phyloP scores from a whole-genome alignment of 2,113 vertebrate species.

The Agapornis roseicollis region DNA sequence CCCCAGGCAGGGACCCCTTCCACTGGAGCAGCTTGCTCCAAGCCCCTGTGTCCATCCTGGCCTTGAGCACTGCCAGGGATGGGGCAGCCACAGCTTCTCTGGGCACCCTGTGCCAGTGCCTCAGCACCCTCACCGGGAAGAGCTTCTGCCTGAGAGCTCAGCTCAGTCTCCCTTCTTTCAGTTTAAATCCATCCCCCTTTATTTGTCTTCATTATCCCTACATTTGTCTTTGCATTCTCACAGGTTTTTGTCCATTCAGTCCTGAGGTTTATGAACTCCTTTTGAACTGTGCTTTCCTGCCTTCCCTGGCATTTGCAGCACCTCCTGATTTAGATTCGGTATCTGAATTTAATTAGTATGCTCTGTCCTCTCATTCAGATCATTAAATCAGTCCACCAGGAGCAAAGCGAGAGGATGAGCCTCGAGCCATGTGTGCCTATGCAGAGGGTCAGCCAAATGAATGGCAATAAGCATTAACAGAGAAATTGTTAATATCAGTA shows the following conservation, averaged over 20 bases:
- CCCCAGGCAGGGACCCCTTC: neutral
- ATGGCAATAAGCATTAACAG: neutral
- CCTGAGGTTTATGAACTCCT: neutral
- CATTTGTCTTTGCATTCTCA: neutral
- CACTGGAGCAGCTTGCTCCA: neutral
- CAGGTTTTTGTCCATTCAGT: neutral
- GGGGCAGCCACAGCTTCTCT: too few relatives aligned
- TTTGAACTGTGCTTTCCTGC: neutral
- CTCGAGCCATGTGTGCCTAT: neutral
- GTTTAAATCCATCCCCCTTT: neutral
- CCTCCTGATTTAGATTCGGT: neutral
- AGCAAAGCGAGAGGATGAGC: constrained; percentile 20
- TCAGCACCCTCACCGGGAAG: neutral
- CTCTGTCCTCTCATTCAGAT: neutral
- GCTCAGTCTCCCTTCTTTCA: neutral
- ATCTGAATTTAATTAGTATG: constrained; percentile 48
- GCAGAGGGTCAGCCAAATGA: constrained; percentile 4
- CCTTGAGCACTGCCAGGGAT: too few relatives aligned
- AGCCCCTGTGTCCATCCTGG: too few relatives aligned
- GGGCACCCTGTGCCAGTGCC: too few relatives aligned
- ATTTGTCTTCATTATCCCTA: neutral
- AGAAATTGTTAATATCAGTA: constrained; percentile 11
- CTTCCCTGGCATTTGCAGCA: neutral
- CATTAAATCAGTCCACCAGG: neutral
- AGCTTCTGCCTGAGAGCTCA: neutral